These are phyloP conservation scores for Alcedo atthis DNA, from an alignment of 2,797 vertebrate species.

Conservation along the genomic window DNA sequence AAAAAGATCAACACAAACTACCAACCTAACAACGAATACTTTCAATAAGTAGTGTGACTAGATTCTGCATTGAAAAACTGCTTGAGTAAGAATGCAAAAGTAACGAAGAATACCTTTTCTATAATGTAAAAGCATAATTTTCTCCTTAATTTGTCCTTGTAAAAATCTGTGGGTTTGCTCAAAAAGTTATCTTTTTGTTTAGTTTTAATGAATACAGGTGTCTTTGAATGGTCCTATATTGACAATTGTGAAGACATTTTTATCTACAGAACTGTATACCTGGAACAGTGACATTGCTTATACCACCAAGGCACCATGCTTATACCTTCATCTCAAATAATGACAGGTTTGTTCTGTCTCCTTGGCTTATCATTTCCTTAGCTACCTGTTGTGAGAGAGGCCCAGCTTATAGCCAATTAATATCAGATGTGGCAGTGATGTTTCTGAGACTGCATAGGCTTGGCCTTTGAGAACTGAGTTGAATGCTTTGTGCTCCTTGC, in stretches of 20 bases:
- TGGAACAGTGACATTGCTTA: slow-evolving; percentile 1
- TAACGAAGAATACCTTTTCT: slow-evolving; percentile 15
- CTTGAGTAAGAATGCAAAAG: slow-evolving; percentile 29
- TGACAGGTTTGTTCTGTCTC: slow-evolving; percentile 24
- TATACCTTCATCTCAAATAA: background rate
- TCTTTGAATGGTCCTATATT: background rate
- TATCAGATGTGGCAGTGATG: background rate
- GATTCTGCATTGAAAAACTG: slow-evolving; percentile 24
- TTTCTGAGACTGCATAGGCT: background rate
- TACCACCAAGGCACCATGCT: background rate
- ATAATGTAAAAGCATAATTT: background rate
- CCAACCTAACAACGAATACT: background rate
- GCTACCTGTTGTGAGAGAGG: background rate
- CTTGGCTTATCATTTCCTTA: background rate
- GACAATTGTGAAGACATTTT: background rate
- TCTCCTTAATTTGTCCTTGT: slow-evolving; percentile 28
- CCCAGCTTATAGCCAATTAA: slow-evolving; percentile 44
- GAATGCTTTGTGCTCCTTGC: background rate
- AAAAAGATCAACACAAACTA: slow-evolving; percentile 29
- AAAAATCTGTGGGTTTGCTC: slow-evolving; percentile 20
- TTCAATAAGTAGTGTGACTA: background rate
- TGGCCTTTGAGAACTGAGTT: slow-evolving; percentile 2
- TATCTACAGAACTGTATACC: background rate
- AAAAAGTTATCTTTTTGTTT: slow-evolving; percentile 7
- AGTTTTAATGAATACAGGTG: slow-evolving; percentile 31